Evolutionary conservation across 2,113 vertebrate genomes (phyloP).

Genomic region (Actinemys pallida): DNA sequence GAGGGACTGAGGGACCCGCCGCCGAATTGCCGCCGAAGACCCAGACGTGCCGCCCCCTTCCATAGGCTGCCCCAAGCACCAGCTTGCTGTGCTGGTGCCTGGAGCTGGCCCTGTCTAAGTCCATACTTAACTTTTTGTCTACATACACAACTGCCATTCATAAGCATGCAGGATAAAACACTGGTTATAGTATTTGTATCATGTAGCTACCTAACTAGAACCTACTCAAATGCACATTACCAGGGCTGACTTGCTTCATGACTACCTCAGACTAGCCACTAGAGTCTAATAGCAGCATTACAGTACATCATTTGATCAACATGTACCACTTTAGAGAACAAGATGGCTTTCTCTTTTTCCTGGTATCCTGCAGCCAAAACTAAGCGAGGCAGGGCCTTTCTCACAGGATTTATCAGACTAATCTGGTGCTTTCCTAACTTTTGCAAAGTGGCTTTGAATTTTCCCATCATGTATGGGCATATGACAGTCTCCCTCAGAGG

Average conservation of each 20-base stretch:
- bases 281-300: slow-evolving; percentile 10
- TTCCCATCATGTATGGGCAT: background rate
- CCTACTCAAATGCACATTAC: background rate
- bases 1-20: too few relatives aligned
- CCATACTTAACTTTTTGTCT: background rate
- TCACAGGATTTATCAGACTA: background rate
- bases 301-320: background rate
- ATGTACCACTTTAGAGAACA: background rate
- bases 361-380: background rate
- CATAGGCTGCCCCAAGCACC: too few relatives aligned
- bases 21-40: too few relatives aligned
- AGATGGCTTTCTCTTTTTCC: background rate
- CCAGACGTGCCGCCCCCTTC: too few relatives aligned
- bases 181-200: background rate
- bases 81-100: too few relatives aligned
- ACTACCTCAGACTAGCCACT: background rate
- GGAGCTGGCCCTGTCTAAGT: too few relatives aligned
- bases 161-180: background rate
- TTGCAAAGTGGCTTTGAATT: slow-evolving; percentile 2
- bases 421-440: background rate
- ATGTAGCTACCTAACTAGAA: slow-evolving; percentile 2
- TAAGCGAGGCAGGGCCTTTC: background rate
- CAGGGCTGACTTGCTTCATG: background rate
- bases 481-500: background rate
- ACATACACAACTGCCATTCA: rapidly evolving